A percentile compares a stretch with the other conserved stretches of the same genome.
Evolutionary conservation across 1,140 invertebrate species (phyloP).

Genomic region (Melipona quadrifasciata): DNA sequence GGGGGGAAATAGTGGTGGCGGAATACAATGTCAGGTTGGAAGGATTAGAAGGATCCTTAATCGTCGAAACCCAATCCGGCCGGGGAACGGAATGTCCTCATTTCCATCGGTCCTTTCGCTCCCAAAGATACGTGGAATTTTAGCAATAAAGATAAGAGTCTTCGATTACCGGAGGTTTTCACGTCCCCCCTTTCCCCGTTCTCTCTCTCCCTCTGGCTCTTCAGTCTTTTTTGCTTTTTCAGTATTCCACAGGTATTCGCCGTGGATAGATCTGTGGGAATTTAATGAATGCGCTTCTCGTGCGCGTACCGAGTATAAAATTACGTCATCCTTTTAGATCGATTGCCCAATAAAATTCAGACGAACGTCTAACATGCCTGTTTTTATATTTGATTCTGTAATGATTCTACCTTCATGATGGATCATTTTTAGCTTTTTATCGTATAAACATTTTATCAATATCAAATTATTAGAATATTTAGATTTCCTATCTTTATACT

Average conservation of each 20-base stretch:
- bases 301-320: not conserved
- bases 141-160: slow-evolving; percentile 75
- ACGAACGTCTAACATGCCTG: too few species aligned
- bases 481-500: too few species aligned
- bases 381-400: too few species aligned
- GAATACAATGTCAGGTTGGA: slow-evolving; percentile 61
- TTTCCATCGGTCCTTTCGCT: slow-evolving; percentile 63
- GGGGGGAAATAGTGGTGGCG: slow-evolving; percentile 32
- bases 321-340: not conserved
- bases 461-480: not conserved
- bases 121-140: slow-evolving; percentile 70
- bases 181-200: slow-evolving; percentile 4
- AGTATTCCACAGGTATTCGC: slow-evolving; percentile 36
- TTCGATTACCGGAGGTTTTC: slow-evolving; percentile 63
- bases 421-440: not conserved
- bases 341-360: not conserved
- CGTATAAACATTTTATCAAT: not conserved
- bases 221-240: slow-evolving; percentile 14
- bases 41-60: slow-evolving; percentile 73
- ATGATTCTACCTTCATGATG: too few species aligned
- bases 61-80: slow-evolving; percentile 69
- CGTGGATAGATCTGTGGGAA: slow-evolving; percentile 3
- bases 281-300: not conserved
- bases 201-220: not conserved
- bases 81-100: slow-evolving; percentile 71